Evolutionary conservation across 2,113 vertebrate species (phyloP).

Genomic region (Pluvianellus socialis): DNA sequence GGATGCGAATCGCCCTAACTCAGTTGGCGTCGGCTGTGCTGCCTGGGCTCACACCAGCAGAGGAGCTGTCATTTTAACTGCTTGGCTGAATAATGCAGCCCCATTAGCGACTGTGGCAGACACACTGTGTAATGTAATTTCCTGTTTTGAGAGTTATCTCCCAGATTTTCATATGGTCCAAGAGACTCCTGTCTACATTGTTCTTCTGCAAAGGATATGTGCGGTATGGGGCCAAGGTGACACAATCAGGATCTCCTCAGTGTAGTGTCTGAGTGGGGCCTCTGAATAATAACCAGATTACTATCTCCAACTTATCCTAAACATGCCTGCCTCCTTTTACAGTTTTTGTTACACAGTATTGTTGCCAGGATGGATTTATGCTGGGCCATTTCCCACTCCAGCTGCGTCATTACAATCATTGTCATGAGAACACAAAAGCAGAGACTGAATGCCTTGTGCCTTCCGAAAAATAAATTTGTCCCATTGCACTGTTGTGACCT

Average conservation of each 20-base stretch:
- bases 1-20: background rate
- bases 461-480: slow-evolving; percentile 41
- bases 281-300: slow-evolving; percentile 52
- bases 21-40: background rate
- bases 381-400: slow-evolving; percentile 68
- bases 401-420: slow-evolving; percentile 62
- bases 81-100: background rate
- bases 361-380: slow-evolving; percentile 67
- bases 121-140: background rate
- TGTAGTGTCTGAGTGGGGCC: slow-evolving; percentile 14
- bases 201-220: slow-evolving; percentile 48
- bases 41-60: background rate
- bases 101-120: background rate
- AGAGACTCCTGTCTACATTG: slow-evolving; percentile 18
- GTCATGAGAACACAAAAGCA: slow-evolving; percentile 66
- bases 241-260: slow-evolving; percentile 45
- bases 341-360: slow-evolving; percentile 47
- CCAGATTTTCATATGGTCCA: background rate
- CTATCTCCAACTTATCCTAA: slow-evolving; percentile 53
- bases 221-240: slow-evolving; percentile 25
- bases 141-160: slow-evolving; percentile 18
- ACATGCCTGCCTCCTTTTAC: slow-evolving; percentile 54
- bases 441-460: slow-evolving; percentile 22
- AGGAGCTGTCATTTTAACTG: background rate
- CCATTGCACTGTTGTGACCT: slow-evolving; percentile 25